Base-by-base conservation (phyloP, 2,113 vertebrate genomes). In the Numida meleagris region DNA sequence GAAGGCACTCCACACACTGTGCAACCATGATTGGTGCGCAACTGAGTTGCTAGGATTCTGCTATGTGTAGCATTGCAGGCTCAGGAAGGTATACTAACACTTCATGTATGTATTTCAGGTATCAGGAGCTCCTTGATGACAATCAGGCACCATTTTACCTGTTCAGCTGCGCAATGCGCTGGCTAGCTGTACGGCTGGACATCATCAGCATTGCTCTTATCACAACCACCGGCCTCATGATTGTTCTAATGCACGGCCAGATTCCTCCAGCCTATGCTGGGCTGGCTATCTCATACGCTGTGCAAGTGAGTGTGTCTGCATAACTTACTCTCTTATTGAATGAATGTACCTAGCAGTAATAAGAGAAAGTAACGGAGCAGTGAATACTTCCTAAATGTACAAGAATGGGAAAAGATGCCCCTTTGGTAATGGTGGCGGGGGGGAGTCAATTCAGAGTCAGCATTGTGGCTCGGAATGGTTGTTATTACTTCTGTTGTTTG, bases 131-230 rank as follows among this genome's bases (percentile, higher is more conserved):
- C 40, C 96, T 99, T 70, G 99, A 99, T 96, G 97, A 97, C 97
- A 99, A 99, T 95, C 99, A 99, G 86, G 98, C 99, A 6, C 98
- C 98, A 0, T 98, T 99, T 95, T 99, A 98, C 97, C 90, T 99
- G 70, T 99, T 99, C 96, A 99, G 97, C 67, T 99, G 99, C 21
- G 99, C 99, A 0, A 99, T 98, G 99, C 98, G 99, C 70, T 99
- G 99, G 99, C 97, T 99, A 68, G 99, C 99, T 1, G 98, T 99
- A 67, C 98, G 99, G 25, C 96, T 99, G 92, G 99, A 99, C 38
- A 83, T 99, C 16, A 99, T 99, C 97, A 99, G 99, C 89, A 98
- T 99, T 6, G 98, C 98, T 81, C 98, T 99, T 74, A 99, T 99
- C 91, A 99, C 98, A 83, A 98, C 98, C 90, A 99, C 99, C 0